phyloP scores from a whole-genome alignment of 2,113 vertebrate species.

The Oncorhynchus mykiss region DNA sequence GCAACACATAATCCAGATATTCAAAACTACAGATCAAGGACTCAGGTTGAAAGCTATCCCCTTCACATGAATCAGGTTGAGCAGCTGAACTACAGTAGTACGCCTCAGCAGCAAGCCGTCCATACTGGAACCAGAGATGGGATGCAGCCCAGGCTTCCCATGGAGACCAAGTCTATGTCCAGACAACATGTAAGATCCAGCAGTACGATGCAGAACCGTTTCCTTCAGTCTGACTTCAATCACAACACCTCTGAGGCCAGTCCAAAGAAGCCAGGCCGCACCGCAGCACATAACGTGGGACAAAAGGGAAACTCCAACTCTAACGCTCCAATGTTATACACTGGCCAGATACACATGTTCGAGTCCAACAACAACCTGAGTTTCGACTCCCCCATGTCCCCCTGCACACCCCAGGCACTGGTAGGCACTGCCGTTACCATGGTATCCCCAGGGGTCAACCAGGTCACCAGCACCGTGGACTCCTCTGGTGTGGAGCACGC shows the following conservation, averaged over 20 bases:
- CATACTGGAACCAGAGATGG: conserved; percentile 61
- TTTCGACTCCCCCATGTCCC: conserved; percentile 70
- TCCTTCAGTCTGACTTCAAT: conserved; percentile 65
- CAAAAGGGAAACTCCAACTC: conserved; percentile 62
- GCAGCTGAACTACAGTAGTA: conserved; percentile 70
- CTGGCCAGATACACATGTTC: conserved; percentile 90
- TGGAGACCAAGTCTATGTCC: conserved; percentile 73
- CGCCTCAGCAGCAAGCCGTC: conserved; percentile 66
- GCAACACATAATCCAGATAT: conserved; percentile 65
- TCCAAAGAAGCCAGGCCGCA: conserved; percentile 73
- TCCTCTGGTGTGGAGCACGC: conserved; percentile 83
- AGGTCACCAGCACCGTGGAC: conserved; percentile 94
- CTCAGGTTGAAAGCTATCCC: conserved; percentile 69
- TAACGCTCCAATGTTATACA: conserved; percentile 78
- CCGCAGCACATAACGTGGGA: conserved; percentile 56
- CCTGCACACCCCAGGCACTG: conserved; percentile 65
- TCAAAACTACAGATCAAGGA: conserved; percentile 75
- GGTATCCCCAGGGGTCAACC: conserved; percentile 89
- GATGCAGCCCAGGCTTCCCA: conserved; percentile 85
- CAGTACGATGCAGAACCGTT: conserved; percentile 72
- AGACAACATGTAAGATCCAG: conserved; percentile 71
- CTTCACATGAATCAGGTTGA: conserved; percentile 63
- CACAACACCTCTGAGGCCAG: conserved; percentile 73
- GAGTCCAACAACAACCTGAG: conserved; percentile 72
- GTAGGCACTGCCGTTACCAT: conserved; percentile 67